Percentiles rank a stretch among this genome's conserved stretches.
Evolutionary conservation across 2,888 invertebrate species (phyloP).

Genomic region (Phaedon cochleariae): DNA sequence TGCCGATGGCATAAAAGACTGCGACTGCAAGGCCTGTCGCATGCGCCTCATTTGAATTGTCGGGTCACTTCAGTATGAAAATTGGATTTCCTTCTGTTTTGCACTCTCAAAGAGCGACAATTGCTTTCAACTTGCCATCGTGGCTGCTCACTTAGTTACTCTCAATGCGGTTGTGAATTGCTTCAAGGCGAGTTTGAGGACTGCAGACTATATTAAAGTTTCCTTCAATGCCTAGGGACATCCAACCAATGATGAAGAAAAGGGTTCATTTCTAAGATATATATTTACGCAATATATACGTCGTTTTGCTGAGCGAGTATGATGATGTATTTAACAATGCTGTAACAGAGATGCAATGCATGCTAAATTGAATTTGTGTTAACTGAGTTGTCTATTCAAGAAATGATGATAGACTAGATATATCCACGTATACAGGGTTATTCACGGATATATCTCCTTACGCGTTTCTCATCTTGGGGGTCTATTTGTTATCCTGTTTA

Average conservation of each 20-base stretch:
- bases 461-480: too few relatives aligned
- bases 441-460: too few relatives aligned
- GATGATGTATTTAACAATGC: too few relatives aligned
- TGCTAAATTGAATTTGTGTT: too few relatives aligned
- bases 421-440: too few relatives aligned
- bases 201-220: slow-evolving; percentile 1
- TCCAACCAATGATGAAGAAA: background rate
- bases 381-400: too few relatives aligned
- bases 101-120: slow-evolving; percentile 34
- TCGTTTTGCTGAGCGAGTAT: too few relatives aligned
- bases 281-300: too few relatives aligned
- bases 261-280: background rate
- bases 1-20: background rate
- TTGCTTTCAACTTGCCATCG: slow-evolving; percentile 30
- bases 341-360: too few relatives aligned
- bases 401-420: too few relatives aligned
- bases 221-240: background rate
- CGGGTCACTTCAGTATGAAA: slow-evolving; percentile 40
- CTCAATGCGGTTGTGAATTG: slow-evolving; percentile 18
- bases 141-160: slow-evolving; percentile 17
- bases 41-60: slow-evolving; percentile 41
- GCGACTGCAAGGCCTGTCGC: background rate
- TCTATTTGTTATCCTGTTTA: too few relatives aligned
- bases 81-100: slow-evolving; percentile 42
- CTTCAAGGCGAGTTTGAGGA: slow-evolving; percentile 12